A percentile compares a stretch with the other conserved stretches of the same genome.
Conservation (phyloP, 1,140 invertebrate species). For the Cotesia chilonis region DNA sequence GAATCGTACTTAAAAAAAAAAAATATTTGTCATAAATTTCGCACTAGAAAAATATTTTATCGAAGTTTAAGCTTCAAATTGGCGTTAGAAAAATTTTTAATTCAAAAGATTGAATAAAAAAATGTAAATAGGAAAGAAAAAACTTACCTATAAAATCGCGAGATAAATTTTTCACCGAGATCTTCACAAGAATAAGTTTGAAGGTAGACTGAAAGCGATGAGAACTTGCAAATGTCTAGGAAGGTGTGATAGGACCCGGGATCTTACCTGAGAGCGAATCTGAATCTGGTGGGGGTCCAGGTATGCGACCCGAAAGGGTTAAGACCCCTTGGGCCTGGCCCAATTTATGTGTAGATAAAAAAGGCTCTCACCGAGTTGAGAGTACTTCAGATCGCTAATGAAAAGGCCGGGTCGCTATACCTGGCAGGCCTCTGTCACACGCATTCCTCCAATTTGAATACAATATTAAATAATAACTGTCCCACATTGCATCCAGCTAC, state of each 20-base stretch:
- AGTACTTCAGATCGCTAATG: slow-evolving; percentile 1
- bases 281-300: slow-evolving; percentile 56
- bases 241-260: slow-evolving; percentile 59
- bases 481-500: no score
- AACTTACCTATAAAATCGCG: neutral
- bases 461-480: no score
- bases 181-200: slow-evolving; percentile 18
- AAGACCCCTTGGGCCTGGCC: slow-evolving; percentile 20
- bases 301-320: slow-evolving; percentile 56
- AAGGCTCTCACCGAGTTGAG: no score
- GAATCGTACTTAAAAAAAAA: no score
- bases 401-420: neutral
- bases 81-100: no score
- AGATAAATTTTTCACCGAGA: neutral
- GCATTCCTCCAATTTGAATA: no score
- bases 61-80: no score
- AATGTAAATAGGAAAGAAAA: no score
- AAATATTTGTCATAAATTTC: no score
- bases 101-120: no score
- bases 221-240: slow-evolving; percentile 47
- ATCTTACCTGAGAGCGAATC: slow-evolving; percentile 61
- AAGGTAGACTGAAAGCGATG: slow-evolving; percentile 30
- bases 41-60: no score
- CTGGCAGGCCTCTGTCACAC: no score
- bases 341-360: neutral